Conservation (phyloP, 2,888 invertebrate species). For the Lycophotia porphyrea region DNA sequence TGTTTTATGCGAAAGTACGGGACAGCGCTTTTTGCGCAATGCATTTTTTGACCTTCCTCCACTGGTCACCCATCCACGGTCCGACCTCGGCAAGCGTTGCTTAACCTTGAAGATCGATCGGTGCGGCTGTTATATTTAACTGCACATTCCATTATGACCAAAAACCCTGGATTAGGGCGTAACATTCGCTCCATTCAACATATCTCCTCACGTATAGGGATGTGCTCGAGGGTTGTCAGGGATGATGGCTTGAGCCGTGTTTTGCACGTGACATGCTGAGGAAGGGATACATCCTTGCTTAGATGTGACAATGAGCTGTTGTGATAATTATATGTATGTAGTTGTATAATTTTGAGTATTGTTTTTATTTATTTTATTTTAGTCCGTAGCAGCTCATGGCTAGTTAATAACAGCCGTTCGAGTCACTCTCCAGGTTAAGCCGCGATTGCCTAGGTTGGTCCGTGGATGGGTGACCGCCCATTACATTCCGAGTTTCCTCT, state of each 20-base stretch:
- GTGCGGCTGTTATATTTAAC: neutral
- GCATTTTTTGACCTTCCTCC: neutral
- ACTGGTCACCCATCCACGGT: neutral
- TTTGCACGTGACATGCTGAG: constrained; percentile 28
- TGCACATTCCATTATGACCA: constrained; percentile 10
- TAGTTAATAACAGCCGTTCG: no score
- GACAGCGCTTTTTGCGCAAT: neutral
- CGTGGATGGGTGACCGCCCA: no score
- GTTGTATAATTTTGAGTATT: neutral
- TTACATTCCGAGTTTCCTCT: no score
- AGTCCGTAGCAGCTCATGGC: neutral
- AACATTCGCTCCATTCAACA: constrained; percentile 35
- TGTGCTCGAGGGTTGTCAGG: constrained; percentile 25
- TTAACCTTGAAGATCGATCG: neutral
- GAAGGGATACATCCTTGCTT: constrained; percentile 9
- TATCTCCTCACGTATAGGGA: constrained; percentile 28
- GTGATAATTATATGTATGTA: constrained; percentile 8
- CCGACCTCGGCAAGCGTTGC: neutral
- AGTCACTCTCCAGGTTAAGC: no score
- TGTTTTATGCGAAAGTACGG: neutral
- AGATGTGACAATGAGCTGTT: neutral
- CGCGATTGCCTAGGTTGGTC: no score
- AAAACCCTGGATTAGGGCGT: constrained; percentile 27
- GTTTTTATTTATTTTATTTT: neutral
- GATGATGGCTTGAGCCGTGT: constrained; percentile 24